Percentiles rank a stretch among this genome's conserved stretches.
Conservation (phyloP, 2,888 invertebrate species). For the Allophyes oxyacanthae region DNA sequence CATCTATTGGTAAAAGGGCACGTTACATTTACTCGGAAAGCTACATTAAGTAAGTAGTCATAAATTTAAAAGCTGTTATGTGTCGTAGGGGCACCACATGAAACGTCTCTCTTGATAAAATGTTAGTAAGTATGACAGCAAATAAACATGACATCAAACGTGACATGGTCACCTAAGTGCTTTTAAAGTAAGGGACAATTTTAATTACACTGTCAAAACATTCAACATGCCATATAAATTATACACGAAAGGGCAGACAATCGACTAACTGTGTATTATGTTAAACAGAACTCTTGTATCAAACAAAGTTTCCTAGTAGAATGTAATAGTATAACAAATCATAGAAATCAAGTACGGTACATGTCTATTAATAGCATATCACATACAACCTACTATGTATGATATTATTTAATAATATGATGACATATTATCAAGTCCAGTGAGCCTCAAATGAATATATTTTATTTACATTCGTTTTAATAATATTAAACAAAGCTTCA, state of each 20-base stretch:
- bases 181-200: constrained; percentile 49
- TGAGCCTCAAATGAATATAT: constrained; percentile 1
- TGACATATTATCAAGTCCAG: background rate
- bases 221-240: constrained; percentile 47
- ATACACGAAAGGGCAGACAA: constrained; percentile 41
- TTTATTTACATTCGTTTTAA: constrained; percentile 10
- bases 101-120: constrained; percentile 46
- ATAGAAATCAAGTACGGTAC: constrained; percentile 10
- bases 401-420: constrained; percentile 2
- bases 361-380: constrained; percentile 1
- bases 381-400: background rate
- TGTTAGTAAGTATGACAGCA: constrained; percentile 41
- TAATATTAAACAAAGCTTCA: constrained; percentile 5
- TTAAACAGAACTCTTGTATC: constrained; percentile 30
- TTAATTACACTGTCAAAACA: constrained; percentile 55
- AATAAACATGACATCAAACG: constrained; percentile 51
- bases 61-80: constrained; percentile 54
- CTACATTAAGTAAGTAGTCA: constrained; percentile 50
- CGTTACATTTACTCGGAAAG: constrained; percentile 19
- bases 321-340: constrained; percentile 12
- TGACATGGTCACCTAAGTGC: constrained; percentile 48
- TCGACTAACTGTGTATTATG: constrained; percentile 24
- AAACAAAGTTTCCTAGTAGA: constrained; percentile 26
- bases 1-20: constrained; percentile 39
- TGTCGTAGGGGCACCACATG: constrained; percentile 31